These are phyloP conservation scores for Apomyelois bistriatella DNA, from an alignment of 2,888 invertebrate species.

Conservation along the genomic window DNA sequence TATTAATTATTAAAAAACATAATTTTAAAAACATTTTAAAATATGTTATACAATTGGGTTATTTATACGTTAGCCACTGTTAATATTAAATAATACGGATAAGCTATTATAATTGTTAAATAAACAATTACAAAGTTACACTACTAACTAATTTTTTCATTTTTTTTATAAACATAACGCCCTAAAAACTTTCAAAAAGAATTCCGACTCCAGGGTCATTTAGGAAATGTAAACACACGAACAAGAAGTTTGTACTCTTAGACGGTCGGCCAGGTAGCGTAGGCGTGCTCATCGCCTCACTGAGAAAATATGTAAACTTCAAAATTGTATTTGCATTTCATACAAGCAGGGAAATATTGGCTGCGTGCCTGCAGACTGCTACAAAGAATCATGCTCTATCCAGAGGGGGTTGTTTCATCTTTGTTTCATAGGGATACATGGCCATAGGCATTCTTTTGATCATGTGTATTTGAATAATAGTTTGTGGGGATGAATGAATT, in stretches of 20 bases:
- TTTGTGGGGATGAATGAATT: conserved; percentile 8
- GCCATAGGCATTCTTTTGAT: conserved; percentile 14
- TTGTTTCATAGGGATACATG: conserved; percentile 16
- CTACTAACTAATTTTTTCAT: too few species aligned
- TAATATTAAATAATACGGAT: too few species aligned
- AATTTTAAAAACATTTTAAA: too few species aligned
- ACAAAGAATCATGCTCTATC: conserved; percentile 52
- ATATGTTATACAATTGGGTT: too few species aligned
- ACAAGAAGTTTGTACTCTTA: not conserved
- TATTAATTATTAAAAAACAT: too few species aligned
- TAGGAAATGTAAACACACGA: not conserved
- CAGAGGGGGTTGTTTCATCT: conserved; percentile 30
- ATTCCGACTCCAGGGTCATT: too few species aligned
- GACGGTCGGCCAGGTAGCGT: conserved; percentile 29
- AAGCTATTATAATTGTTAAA: too few species aligned
- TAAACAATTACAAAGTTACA: too few species aligned
- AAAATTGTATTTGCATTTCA: conserved; percentile 78
- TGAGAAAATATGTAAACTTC: conserved; percentile 74
- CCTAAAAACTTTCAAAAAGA: too few species aligned
- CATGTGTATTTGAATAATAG: conserved; percentile 12
- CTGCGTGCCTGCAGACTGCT: conserved; percentile 49
- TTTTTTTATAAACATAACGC: too few species aligned
- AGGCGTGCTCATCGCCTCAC: conserved; percentile 62
- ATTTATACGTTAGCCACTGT: too few species aligned
- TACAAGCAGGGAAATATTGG: conserved; percentile 69